Evolutionary conservation across 2,113 vertebrate genomes (phyloP), one percentile per base, ranked within the genome.

Genomic region (Platichthys flesus): DNA sequence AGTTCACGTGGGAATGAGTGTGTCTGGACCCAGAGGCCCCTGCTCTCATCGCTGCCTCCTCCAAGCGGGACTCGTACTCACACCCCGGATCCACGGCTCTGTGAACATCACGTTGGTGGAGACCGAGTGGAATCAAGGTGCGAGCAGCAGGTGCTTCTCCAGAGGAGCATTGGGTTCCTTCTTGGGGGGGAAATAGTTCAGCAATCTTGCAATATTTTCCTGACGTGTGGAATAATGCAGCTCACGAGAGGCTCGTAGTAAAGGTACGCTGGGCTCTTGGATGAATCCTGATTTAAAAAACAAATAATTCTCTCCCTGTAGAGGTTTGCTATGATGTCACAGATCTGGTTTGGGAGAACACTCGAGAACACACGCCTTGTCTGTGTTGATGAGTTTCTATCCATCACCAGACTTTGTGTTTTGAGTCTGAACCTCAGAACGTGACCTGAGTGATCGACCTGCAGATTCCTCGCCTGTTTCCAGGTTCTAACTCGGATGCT

Each of bases 121-220:
- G 31, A 26, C 18, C 35, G 35, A 73, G 26, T 18, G 58, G 61
- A 66, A 71, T 12, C 59, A 49, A 78, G 70, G 76, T 78, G 35
- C 8, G 71, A 71, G 35, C 18, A 75, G 62, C 85, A 90, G 79
- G 84, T 88, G 87, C 58, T 62, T 65, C 69, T 57, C 59, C 61
- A 67, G 67, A 71, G 54, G 26, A 81, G 67, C 63, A 9, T 13
- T 68, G 37, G 55, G 31, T 23, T 66, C 23, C 31, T 28, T 60
- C 52, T 79, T 59, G 45, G 74, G 78, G 78, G 74, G 78, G 79
- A 85, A 79, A 73, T 77, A 74, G 76, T 54, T 70, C 23, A 79
- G 57, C 67, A 67, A 76, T 45, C 16, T n/a, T 58, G 76, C 67
- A 74, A 64, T 77, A 69, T 84, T 85, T 31, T 77, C 70, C 55